Conservation (phyloP, 2,888 invertebrate genomes). For the Thymelicus acteon region DNA sequence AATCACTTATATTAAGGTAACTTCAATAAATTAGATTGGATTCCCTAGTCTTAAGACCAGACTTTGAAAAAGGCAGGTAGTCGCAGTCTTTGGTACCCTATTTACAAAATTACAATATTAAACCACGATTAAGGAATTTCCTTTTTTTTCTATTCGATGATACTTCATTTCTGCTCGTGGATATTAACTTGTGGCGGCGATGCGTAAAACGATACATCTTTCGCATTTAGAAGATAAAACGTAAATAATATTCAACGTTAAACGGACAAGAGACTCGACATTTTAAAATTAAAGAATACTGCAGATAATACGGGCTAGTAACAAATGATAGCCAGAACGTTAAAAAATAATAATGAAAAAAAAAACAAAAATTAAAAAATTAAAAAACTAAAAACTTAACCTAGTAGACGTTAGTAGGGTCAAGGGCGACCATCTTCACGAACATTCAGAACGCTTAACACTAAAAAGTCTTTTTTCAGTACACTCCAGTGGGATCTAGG, state of each 20-base stretch:
- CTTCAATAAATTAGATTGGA: slow-evolving; percentile 78
- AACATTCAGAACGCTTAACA: slow-evolving; percentile 46
- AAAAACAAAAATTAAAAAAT: slow-evolving; percentile 40
- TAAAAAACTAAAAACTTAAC: slow-evolving; percentile 42
- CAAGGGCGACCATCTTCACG: slow-evolving; percentile 51
- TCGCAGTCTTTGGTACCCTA: slow-evolving; percentile 81
- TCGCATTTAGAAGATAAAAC: slow-evolving; percentile 45
- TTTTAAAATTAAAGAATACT: slow-evolving; percentile 34
- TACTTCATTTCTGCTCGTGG: slow-evolving; percentile 70
- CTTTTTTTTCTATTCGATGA: slow-evolving; percentile 75
- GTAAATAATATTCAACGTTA: slow-evolving; percentile 28
- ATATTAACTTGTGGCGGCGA: slow-evolving; percentile 70
- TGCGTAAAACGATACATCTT: slow-evolving; percentile 51
- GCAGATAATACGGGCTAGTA: slow-evolving; percentile 31
- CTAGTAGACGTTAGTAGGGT: slow-evolving; percentile 57
- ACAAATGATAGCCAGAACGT: slow-evolving; percentile 22
- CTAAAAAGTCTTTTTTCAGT: slow-evolving; percentile 57
- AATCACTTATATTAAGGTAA: slow-evolving; percentile 80
- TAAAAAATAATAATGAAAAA: slow-evolving; percentile 42
- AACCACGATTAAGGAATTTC: slow-evolving; percentile 52
- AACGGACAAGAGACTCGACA: slow-evolving; percentile 23
- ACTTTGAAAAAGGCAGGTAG: slow-evolving; percentile 63
- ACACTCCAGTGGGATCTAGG: slow-evolving; percentile 78
- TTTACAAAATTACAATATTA: slow-evolving; percentile 63
- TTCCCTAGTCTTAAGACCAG: slow-evolving; percentile 60